These are phyloP conservation scores for Mongoloraphidia duomilia DNA, from an alignment of 2,888 invertebrate species.

Conservation along the genomic window DNA sequence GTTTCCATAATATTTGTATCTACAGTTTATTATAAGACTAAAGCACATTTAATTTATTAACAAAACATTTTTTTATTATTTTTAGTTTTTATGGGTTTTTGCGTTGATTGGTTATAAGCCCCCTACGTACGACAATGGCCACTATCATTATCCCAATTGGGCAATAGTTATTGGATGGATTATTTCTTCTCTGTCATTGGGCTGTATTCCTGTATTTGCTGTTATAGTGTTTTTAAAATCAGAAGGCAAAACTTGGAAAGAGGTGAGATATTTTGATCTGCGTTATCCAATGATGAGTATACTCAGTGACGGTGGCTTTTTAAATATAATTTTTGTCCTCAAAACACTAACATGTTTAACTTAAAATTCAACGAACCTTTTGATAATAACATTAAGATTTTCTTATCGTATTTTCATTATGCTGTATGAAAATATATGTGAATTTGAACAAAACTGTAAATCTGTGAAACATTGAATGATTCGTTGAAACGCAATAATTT, in stretches of 20 bases:
- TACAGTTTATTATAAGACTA: too few relatives aligned
- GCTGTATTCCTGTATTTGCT: slow-evolving; percentile 76
- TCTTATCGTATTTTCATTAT: too few relatives aligned
- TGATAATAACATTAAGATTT: too few relatives aligned
- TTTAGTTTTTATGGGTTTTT: slow-evolving; percentile 72
- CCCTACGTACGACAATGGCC: slow-evolving; percentile 69
- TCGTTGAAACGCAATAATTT: too few relatives aligned
- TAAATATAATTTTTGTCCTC: background rate
- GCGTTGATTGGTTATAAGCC: slow-evolving; percentile 77
- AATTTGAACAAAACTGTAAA: too few relatives aligned
- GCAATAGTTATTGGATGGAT: slow-evolving; percentile 77
- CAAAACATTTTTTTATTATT: slow-evolving; percentile 11
- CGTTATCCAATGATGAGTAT: background rate
- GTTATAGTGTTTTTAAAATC: slow-evolving; percentile 54
- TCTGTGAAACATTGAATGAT: too few relatives aligned
- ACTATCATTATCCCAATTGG: slow-evolving; percentile 69
- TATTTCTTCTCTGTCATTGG: slow-evolving; percentile 65
- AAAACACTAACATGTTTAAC: background rate
- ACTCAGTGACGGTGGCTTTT: background rate
- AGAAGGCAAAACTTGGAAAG: slow-evolving; percentile 52
- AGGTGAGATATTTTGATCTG: slow-evolving; percentile 39
- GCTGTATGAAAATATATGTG: too few relatives aligned
- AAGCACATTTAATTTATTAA: too few relatives aligned
- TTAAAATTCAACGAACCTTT: background rate
- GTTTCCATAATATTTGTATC: too few relatives aligned